phyloP scores from a whole-genome alignment of 2,888 invertebrate species.

The Folsomia candida region DNA sequence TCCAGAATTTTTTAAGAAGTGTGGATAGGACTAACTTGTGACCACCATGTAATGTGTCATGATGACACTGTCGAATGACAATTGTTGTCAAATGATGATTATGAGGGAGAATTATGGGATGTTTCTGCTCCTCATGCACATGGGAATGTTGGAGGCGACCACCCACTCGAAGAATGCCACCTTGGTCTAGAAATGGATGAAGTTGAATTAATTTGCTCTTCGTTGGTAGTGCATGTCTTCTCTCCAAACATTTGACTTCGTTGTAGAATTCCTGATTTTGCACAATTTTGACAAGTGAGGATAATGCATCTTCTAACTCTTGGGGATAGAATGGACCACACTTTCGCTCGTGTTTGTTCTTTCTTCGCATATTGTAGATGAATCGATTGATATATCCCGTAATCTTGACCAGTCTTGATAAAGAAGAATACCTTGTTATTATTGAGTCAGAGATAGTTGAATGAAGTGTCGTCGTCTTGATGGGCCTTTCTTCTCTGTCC shows the following conservation, averaged over 20 bases:
- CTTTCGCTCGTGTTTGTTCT: no score
- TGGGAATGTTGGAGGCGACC: slow-evolving; percentile 11
- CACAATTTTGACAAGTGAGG: not conserved
- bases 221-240: not conserved
- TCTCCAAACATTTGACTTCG: slow-evolving; percentile 6
- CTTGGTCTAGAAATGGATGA: slow-evolving; percentile 7
- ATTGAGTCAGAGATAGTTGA: no score
- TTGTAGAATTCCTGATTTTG: slow-evolving; percentile 1
- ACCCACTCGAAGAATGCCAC: slow-evolving; percentile 18
- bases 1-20: slow-evolving; percentile 51
- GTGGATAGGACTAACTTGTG: slow-evolving; percentile 36
- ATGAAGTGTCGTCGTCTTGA: no score
- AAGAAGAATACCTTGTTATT: no score
- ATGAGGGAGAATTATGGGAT: slow-evolving; percentile 23
- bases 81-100: slow-evolving; percentile 20
- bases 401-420: no score
- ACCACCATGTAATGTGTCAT: slow-evolving; percentile 44
- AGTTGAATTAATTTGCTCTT: not conserved
- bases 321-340: not conserved
- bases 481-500: no score
- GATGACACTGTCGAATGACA: slow-evolving; percentile 37
- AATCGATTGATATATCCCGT: no score
- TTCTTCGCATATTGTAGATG: no score
- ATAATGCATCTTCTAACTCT: not conserved
- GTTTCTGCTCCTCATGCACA: not conserved